These are phyloP conservation scores for Pan paniscus DNA, from an alignment of 2,113 vertebrate species.

Conservation along the genomic window DNA sequence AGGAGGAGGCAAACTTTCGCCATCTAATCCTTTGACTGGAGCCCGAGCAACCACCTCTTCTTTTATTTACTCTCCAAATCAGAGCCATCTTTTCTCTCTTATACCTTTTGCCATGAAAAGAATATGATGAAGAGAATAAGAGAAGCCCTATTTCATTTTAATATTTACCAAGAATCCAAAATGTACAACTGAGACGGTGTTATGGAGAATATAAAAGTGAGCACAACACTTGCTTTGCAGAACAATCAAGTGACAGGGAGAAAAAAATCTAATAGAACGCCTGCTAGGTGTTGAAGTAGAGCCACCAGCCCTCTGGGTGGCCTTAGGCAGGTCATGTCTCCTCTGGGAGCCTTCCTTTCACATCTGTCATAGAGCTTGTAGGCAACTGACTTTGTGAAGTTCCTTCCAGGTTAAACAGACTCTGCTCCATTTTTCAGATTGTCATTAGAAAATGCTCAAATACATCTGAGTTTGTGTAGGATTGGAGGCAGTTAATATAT, in stretches of 20 bases:
- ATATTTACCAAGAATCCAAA: neutral
- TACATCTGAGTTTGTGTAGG: neutral
- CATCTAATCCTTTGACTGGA: neutral
- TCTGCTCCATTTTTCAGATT: neutral
- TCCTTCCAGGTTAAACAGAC: neutral
- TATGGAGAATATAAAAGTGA: neutral
- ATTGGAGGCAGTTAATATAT: neutral
- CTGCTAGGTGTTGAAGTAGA: neutral
- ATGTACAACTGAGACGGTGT: neutral
- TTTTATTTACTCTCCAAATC: neutral
- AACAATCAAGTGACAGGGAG: neutral
- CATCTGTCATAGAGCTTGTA: neutral
- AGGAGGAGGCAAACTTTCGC: neutral
- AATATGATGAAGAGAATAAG: neutral
- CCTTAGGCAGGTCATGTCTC: neutral
- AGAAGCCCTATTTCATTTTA: neutral
- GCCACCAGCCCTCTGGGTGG: neutral
- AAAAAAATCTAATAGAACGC: neutral
- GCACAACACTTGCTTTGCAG: neutral
- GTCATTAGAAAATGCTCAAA: neutral
- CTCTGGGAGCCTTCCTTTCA: neutral
- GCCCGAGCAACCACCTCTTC: neutral
- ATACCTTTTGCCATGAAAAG: neutral
- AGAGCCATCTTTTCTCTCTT: neutral
- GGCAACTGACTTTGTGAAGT: neutral